Conservation (phyloP, 2,888 invertebrate species). For the Napeogenes sylphis region DNA sequence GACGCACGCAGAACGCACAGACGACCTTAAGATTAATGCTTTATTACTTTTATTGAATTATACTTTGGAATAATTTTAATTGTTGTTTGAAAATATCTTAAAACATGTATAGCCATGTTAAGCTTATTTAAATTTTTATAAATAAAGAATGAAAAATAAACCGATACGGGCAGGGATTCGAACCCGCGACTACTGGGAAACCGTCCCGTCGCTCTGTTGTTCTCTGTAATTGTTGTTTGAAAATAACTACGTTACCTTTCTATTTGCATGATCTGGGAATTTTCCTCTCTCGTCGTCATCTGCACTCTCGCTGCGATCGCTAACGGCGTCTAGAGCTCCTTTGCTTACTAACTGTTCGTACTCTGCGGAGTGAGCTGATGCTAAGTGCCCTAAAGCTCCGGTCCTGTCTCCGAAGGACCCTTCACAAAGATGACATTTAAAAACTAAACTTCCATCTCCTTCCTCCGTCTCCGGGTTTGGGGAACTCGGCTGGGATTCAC, state of each 20-base stretch:
- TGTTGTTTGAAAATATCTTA: no score
- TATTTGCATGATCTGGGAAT: constrained; percentile 91
- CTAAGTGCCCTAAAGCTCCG: constrained; percentile 89
- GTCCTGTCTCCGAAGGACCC: constrained; percentile 88
- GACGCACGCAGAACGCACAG: constrained; percentile 94
- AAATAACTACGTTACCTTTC: constrained; percentile 79
- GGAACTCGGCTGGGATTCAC: constrained; percentile 66
- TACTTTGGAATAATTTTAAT: no score
- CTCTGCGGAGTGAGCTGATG: constrained; percentile 84
- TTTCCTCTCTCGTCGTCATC: constrained; percentile 84
- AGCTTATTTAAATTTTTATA: no score
- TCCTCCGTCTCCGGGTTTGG: constrained; percentile 55
- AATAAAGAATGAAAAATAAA: no score
- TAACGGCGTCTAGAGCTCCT: constrained; percentile 80
- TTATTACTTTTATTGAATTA: not conserved
- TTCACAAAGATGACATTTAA: constrained; percentile 96
- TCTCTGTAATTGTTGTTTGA: no score
- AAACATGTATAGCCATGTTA: no score
- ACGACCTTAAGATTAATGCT: constrained; percentile 76
- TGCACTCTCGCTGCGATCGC: constrained; percentile 81
- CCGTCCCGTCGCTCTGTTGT: no score
- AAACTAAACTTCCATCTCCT: constrained; percentile 82
- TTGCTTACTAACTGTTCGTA: constrained; percentile 90
- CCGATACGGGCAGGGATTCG: no score
- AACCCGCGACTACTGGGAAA: no score